Conservation (phyloP, 1,140 invertebrate genomes). For the Zaprionus tsacasi region DNA sequence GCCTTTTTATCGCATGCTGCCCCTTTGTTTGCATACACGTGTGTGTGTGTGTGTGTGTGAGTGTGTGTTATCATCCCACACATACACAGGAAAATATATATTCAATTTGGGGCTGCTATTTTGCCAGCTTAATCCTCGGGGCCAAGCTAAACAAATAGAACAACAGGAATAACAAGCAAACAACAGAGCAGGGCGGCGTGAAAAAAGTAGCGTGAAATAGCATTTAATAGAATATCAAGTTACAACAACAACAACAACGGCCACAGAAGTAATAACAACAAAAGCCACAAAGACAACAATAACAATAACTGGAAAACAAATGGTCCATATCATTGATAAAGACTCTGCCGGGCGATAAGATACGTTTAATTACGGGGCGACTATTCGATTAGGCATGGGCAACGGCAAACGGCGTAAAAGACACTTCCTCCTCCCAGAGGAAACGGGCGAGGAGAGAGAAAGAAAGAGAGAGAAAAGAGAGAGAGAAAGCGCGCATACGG, state of each 20-base stretch:
- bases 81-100: conserved; percentile 26
- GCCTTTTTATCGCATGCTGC: conserved; percentile 65
- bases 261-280: conserved; percentile 2
- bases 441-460: background rate
- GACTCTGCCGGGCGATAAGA: conserved; percentile 54
- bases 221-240: conserved; percentile 76
- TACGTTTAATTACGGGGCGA: conserved; percentile 69
- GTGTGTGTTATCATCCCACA: conserved; percentile 45
- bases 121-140: conserved; percentile 71
- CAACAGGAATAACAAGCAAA: conserved; percentile 46
- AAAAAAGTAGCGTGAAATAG: conserved; percentile 70
- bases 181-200: conserved; percentile 52
- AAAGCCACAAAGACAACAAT: conserved; percentile 36
- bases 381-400: conserved; percentile 35
- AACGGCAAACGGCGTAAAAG: background rate
- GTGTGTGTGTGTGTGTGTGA: conserved; percentile 37
- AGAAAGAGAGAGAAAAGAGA: background rate
- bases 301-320: conserved; percentile 45
- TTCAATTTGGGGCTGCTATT: conserved; percentile 66
- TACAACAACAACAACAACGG: conserved; percentile 55
- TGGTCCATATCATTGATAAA: conserved; percentile 73
- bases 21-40: conserved; percentile 29
- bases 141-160: conserved; percentile 66
- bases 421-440: background rate
- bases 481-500: background rate